Evolutionary conservation across 2,797 vertebrate genomes (phyloP).

Genomic region (Selene dorsalis): DNA sequence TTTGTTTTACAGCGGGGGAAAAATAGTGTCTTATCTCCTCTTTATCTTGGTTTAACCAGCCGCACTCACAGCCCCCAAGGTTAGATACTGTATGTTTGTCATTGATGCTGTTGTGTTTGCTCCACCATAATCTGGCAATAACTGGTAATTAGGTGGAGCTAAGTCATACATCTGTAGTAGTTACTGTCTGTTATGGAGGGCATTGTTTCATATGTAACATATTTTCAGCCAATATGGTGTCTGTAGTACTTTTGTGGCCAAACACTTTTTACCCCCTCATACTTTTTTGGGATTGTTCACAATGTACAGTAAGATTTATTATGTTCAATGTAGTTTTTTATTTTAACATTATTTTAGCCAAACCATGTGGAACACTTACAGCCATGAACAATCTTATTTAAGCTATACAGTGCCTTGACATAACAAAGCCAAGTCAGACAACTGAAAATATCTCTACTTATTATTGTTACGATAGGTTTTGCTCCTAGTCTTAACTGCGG

Average conservation of each 20-base stretch:
- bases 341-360: constrained; percentile 63
- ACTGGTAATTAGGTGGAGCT: constrained; percentile 13
- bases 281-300: constrained; percentile 55
- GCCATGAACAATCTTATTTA: constrained; percentile 79
- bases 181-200: constrained; percentile 13
- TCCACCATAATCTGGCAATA: constrained; percentile 17
- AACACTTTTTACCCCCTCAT: constrained; percentile 52
- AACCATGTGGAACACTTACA: constrained; percentile 75
- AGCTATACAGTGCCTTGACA: constrained; percentile 79
- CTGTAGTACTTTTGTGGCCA: constrained; percentile 22
- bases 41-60: constrained; percentile 13
- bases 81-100: constrained; percentile 13
- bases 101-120: constrained; percentile 15
- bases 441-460: constrained; percentile 56
- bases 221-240: constrained; percentile 20
- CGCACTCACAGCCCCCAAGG: constrained; percentile 20
- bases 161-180: constrained; percentile 26
- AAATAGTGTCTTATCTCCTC: constrained; percentile 36
- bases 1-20: constrained; percentile 29
- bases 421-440: constrained; percentile 75
- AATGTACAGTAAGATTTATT: constrained; percentile 62
- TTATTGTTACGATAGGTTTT: constrained; percentile 18
- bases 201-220: constrained; percentile 48
- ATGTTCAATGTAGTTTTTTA: constrained; percentile 55
- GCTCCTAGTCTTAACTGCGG: constrained; percentile 54